Conservation (phyloP, 2,797 vertebrate genomes). For the Enteromius paludinosus region DNA sequence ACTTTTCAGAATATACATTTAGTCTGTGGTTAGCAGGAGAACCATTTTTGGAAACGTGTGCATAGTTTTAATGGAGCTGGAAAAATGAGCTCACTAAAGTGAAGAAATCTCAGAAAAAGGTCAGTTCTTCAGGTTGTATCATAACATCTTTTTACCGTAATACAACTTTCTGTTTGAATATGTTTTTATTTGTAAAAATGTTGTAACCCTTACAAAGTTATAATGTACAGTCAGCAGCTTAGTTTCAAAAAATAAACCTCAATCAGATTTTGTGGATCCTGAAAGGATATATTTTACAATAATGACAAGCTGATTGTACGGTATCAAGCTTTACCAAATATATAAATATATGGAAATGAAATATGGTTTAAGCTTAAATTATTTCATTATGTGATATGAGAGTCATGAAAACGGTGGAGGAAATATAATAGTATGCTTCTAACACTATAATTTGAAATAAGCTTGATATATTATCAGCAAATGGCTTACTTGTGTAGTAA, state of each 20-base stretch:
- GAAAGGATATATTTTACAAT: background rate
- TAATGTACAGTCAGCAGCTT: background rate
- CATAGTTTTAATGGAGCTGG: conserved; percentile 67
- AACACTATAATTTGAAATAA: background rate
- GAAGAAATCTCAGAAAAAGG: background rate
- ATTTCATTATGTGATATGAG: background rate
- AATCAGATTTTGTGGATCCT: too few relatives aligned
- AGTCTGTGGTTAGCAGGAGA: conserved; percentile 1
- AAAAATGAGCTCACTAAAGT: conserved; percentile 68
- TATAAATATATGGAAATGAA: background rate
- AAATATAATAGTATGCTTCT: background rate
- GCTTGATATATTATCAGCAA: background rate
- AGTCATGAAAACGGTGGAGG: background rate
- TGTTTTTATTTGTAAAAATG: background rate
- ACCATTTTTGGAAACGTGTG: conserved; percentile 8
- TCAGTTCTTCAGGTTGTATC: conserved; percentile 18
- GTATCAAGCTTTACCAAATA: background rate
- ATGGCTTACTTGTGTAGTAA: background rate
- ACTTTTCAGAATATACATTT: conserved; percentile 18
- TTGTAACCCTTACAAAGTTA: background rate
- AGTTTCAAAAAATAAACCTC: background rate
- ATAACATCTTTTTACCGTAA: conserved; percentile 3
- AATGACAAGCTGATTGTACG: background rate
- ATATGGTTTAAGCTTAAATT: background rate
- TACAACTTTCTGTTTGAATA: conserved; percentile 16